Percentiles rank a stretch among this genome's conserved stretches.
phyloP scores from a whole-genome alignment of 1,140 invertebrate genomes.

The Drosophila punjabiensis region DNA sequence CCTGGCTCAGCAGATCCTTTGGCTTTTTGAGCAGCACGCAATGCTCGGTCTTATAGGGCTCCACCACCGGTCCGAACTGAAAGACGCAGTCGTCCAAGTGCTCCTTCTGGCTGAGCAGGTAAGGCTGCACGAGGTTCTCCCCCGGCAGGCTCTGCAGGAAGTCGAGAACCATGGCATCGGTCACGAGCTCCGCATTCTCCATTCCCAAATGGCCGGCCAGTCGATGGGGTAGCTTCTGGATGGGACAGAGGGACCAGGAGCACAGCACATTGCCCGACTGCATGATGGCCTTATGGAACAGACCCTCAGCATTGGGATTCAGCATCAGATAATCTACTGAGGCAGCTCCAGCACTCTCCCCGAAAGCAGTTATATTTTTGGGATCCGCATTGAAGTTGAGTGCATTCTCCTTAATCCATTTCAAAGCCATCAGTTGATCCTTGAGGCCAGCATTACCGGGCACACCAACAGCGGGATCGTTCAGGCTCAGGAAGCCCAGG shows the following conservation, averaged over 20 bases:
- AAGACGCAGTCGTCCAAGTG: slow-evolving; percentile 72
- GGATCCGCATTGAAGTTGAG: slow-evolving; percentile 78
- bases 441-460: slow-evolving; percentile 87
- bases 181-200: slow-evolving; percentile 29
- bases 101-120: slow-evolving; percentile 62
- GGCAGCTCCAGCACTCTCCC: slow-evolving; percentile 84
- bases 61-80: slow-evolving; percentile 73
- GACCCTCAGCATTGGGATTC: slow-evolving; percentile 85
- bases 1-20: slow-evolving; percentile 42
- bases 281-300: slow-evolving; percentile 86
- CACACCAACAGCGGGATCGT: slow-evolving; percentile 79
- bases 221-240: slow-evolving; percentile 56
- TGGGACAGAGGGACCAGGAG: slow-evolving; percentile 85
- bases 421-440: slow-evolving; percentile 86
- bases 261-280: slow-evolving; percentile 86
- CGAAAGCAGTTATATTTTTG: slow-evolving; percentile 76
- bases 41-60: slow-evolving; percentile 63
- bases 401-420: slow-evolving; percentile 84
- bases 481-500: slow-evolving; percentile 87
- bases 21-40: slow-evolving; percentile 64
- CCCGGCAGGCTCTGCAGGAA: slow-evolving; percentile 61
- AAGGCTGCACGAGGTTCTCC: slow-evolving; percentile 57
- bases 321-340: slow-evolving; percentile 86
- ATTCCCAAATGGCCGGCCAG: slow-evolving; percentile 65
- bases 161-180: slow-evolving; percentile 60